Evolutionary conservation across 1,140 invertebrate species (phyloP).

Genomic region (Pantala flavescens): DNA sequence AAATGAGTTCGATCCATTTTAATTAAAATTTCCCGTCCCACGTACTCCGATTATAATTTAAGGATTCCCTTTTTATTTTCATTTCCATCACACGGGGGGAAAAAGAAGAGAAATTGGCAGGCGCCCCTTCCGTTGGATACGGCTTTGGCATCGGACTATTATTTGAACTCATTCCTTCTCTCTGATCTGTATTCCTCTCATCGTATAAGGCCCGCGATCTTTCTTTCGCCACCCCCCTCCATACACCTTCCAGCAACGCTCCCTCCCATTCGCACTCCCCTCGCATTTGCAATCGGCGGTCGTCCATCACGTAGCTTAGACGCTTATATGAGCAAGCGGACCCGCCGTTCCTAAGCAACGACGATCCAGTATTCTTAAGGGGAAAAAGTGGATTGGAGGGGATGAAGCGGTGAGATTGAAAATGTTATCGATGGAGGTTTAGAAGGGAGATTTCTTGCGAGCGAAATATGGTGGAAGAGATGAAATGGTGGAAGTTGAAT

Average conservation of each 20-base stretch:
- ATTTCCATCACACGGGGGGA: background rate
- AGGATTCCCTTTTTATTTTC: background rate
- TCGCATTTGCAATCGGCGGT: background rate
- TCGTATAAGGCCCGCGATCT: background rate
- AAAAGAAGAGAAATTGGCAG: background rate
- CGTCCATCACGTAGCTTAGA: background rate
- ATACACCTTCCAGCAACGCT: background rate
- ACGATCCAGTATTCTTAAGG: background rate
- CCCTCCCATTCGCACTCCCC: background rate
- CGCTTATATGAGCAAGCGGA: background rate
- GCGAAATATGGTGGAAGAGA: background rate
- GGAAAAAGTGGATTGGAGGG: background rate
- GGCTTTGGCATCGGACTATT: slow-evolving; percentile 4
- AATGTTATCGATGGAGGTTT: background rate
- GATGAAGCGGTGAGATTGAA: background rate
- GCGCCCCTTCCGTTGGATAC: background rate
- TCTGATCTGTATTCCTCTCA: slow-evolving; percentile 9
- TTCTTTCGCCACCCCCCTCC: background rate
- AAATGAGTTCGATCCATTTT: too few species aligned
- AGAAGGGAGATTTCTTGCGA: background rate
- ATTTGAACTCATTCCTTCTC: slow-evolving; percentile 6
- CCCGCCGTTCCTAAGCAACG: background rate
- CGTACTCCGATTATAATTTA: background rate
- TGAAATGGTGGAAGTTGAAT: background rate
- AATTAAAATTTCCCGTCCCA: too few species aligned